Base-by-base conservation (phyloP, 92 coral and sea anemone genomes). In the Scolanthus callimorphus region DNA sequence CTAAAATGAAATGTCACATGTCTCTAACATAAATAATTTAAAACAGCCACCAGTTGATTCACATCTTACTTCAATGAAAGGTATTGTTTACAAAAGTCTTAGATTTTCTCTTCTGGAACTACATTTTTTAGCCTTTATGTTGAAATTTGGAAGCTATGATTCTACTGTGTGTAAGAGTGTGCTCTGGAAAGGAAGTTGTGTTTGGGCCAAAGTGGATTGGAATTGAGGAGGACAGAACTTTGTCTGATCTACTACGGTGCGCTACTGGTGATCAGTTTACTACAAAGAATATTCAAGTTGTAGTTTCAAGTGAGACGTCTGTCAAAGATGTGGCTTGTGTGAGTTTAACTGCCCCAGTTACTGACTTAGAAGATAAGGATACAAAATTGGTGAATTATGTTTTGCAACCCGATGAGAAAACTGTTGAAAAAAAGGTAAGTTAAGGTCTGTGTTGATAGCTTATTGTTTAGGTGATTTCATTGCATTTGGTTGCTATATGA, bases 121-220 rank as follows among this genome's bases (percentile, higher is more conserved):
- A n/a, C n/a, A n/a, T n/a, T n/a, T n/a, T n/a, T n/a, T n/a, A n/a
- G n/a, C n/a, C n/a, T n/a, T n/a, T n/a, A n/a, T n/a, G n/a, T n/a
- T n/a, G n/a, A 56, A 23, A 17, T 39, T 8, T 13, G 27, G 15
- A 27, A 1, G 11, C 48, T 15, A 85, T 85, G 94, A 59, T 75
- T 49, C 51, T 85, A 2, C 79, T 85, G 41, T 87, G 96, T 70
- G 96, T 87, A 59, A 87, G 96, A 39, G 90, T 87, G 31, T 83
- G 91, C 37, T 69, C 80, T 43, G 77, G 67, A 3, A 64, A 63
- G 1, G 46, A 65, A 34, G 59, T 87, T 31, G 64, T 87, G 27
- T 69, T 60, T 25, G 77, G 81, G 27, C 96, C 90, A 39, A 87
- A 83, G 56, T 87, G 96, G 96, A 79, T 87, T 47, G 80, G 78